Evolutionary conservation across 2,797 vertebrate species (phyloP), one percentile per base, ranked within the genome.

Genomic region (Brachymystax lenok): DNA sequence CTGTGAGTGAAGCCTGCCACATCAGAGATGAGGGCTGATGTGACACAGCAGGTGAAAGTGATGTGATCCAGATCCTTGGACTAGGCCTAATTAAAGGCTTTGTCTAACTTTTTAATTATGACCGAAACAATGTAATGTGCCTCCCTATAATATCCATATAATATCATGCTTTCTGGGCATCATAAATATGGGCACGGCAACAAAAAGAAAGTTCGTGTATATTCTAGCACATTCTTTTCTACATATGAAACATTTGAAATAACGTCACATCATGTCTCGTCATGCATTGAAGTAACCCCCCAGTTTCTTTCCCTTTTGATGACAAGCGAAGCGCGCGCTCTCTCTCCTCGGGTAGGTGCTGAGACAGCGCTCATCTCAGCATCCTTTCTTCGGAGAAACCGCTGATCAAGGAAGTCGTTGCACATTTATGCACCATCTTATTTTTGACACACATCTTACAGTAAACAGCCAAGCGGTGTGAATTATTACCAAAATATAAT

Each of bases 341-440:
- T 54, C 51, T 72, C 52, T 46, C 40, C 40, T 46, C 40, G 6
- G 51, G 70, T 17, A 16, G 46, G 52, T 68, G 16, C 66, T 30
- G n/a, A 73, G 72, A 71, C 87, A 91, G 88, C 67, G 84, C 86
- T 83, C 86, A 80, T 82, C 83, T 13, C 40, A 40, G 77, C 74
- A 75, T 54, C 27, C 46, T 28, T 87, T 88, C 76, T 78, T 80
- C 77, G 70, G 63, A 79, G 83, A 83, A 80, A 50, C 77, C 78
- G 66, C 76, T 71, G 85, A 78, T 88, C 86, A 21, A 46, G 28
- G 16, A 64, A 64, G 73, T 46, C 40, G 40, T 46, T 46, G 40
- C 40, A 46, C 40, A 46, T 46, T 12, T 12, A 46, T 46, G 40
- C 40, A 46, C 40, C 40, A 46, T 84, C 74, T n/a, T 35, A 16